A percentile compares a stretch with the other conserved stretches of the same genome.
Evolutionary conservation across 2,888 invertebrate genomes (phyloP).

Genomic region (Rhopalosiphum nymphaeae): DNA sequence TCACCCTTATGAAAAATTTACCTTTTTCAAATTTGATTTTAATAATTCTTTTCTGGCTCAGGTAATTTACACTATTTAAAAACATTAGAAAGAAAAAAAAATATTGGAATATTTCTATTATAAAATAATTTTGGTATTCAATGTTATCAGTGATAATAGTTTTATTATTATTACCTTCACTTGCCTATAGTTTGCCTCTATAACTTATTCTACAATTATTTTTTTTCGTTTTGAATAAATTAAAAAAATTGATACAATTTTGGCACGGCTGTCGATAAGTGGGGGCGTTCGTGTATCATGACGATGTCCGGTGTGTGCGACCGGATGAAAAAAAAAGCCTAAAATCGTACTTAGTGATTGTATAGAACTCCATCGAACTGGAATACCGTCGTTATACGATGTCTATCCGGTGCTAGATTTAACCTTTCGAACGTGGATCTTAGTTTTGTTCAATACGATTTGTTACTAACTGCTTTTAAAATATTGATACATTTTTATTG

Average conservation of each 20-base stretch:
- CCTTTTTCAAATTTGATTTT: no score
- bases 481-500: background rate
- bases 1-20: no score
- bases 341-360: background rate
- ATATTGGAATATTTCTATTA: no score
- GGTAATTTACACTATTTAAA: no score
- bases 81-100: no score
- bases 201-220: background rate
- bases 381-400: background rate
- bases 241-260: constrained; percentile 19
- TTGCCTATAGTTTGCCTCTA: no score
- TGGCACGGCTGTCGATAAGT: background rate
- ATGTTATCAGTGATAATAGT: no score
- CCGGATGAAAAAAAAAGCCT: background rate
- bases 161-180: no score
- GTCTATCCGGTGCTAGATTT: background rate
- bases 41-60: no score
- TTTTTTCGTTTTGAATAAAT: background rate
- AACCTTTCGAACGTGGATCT: background rate
- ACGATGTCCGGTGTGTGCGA: background rate
- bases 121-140: no score
- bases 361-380: background rate
- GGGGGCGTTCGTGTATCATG: background rate
- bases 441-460: background rate
- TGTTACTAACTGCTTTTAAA: background rate